phyloP scores from a whole-genome alignment of 2,888 invertebrate genomes.

The Oasisia sp. region DNA sequence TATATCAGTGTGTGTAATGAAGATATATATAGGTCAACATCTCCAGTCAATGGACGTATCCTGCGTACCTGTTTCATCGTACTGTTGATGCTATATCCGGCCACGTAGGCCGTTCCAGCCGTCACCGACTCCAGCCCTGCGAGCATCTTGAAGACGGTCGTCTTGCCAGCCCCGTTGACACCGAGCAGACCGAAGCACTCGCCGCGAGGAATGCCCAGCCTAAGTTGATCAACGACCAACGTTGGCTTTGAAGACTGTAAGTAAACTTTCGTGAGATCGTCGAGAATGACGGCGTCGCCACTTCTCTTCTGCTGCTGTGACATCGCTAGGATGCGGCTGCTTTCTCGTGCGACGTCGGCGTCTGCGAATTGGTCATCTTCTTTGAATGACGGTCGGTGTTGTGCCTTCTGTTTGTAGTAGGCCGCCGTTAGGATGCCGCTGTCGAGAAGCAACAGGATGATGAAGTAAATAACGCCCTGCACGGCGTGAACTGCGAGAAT shows the following conservation, averaged over 20 bases:
- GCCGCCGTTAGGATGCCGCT: background rate
- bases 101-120: background rate
- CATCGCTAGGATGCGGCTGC: background rate
- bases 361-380: background rate
- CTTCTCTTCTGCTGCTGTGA: background rate
- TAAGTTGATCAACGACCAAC: background rate
- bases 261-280: background rate
- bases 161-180: background rate
- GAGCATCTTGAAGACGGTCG: background rate
- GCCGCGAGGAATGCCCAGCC: background rate
- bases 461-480: background rate
- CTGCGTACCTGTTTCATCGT: background rate
- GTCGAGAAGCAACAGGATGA: background rate
- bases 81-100: background rate
- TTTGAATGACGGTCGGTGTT: background rate
- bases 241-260: background rate
- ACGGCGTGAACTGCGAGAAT: background rate
- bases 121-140: background rate
- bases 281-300: background rate
- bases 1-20: too few species aligned
- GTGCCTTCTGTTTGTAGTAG: background rate
- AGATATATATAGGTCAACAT: too few species aligned
- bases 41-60: too few species aligned
- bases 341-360: background rate
- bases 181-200: background rate